Conservation (phyloP, 2,113 vertebrate species). For the Alaudala cheleensis region DNA sequence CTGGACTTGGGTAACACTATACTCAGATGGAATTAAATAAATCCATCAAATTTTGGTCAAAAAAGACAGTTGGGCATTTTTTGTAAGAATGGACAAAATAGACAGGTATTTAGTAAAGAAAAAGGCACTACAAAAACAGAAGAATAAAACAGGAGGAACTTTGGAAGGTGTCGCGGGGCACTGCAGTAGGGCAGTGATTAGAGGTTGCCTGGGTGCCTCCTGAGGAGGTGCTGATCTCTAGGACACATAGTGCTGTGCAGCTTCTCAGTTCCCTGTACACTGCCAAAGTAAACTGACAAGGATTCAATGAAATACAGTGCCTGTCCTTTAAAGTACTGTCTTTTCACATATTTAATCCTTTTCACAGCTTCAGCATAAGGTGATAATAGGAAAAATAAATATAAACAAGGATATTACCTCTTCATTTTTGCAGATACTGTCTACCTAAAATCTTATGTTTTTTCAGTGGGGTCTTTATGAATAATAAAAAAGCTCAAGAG, state of each 20-base stretch:
- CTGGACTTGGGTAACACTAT: neutral
- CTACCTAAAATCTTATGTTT: neutral
- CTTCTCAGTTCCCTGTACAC: neutral
- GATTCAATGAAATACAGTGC: neutral
- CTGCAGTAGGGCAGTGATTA: neutral
- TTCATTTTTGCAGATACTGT: neutral
- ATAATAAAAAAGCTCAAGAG: neutral
- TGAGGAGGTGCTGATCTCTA: neutral
- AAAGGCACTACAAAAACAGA: neutral
- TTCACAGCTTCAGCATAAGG: neutral
- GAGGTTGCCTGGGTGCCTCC: neutral
- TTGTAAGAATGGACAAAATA: neutral
- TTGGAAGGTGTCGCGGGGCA: neutral
- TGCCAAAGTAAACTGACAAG: neutral
- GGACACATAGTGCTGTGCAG: neutral
- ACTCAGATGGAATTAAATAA: neutral
- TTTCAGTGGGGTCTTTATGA: neutral
- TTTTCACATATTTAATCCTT: neutral
- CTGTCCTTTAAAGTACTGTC: neutral
- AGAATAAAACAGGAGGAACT: neutral
- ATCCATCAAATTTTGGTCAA: neutral
- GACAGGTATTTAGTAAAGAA: neutral
- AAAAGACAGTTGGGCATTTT: neutral
- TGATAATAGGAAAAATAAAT: neutral
- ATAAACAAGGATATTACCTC: neutral